Evolutionary conservation across 2,888 invertebrate species (phyloP).

Genomic region (Drosophila monieri): DNA sequence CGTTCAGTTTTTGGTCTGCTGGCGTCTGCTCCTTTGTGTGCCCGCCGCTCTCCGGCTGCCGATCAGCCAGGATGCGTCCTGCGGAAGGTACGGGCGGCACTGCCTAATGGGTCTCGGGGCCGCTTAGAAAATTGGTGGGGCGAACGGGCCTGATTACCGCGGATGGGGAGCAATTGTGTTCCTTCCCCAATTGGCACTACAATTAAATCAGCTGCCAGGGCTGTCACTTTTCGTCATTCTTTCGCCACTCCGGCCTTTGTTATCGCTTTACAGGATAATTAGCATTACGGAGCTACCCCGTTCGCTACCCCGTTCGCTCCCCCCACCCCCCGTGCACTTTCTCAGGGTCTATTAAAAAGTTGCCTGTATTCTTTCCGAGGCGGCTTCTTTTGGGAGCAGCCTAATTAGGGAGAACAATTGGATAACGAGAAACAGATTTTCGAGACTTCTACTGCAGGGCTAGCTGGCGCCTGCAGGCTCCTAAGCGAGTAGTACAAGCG

Average conservation of each 20-base stretch:
- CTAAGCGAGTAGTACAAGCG: background rate
- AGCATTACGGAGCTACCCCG: background rate
- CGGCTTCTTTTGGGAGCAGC: constrained; percentile 13
- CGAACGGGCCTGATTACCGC: constrained; percentile 24
- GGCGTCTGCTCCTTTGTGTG: constrained; percentile 22
- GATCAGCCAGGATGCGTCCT: constrained; percentile 8
- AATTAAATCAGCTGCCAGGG: constrained; percentile 2
- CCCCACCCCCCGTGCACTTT: no score
- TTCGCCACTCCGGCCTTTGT: constrained; percentile 5
- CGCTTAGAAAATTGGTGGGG: constrained; percentile 17
- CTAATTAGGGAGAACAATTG: constrained; percentile 25
- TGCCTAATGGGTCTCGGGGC: constrained; percentile 10
- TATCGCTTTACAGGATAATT: background rate
- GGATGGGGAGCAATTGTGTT: constrained; percentile 28
- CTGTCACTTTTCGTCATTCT: constrained; percentile 7
- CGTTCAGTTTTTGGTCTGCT: constrained; percentile 38
- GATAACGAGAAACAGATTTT: constrained; percentile 8
- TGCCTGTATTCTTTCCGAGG: background rate
- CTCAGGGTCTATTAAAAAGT: constrained; percentile 10
- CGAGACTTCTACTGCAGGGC: background rate
- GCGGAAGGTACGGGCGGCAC: background rate
- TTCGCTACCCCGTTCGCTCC: background rate
- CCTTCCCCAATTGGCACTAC: background rate
- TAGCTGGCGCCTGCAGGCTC: background rate
- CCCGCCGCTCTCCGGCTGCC: constrained; percentile 15